Evolutionary conservation across 2,888 invertebrate species (phyloP).

Genomic region (Ferrisia virgata): DNA sequence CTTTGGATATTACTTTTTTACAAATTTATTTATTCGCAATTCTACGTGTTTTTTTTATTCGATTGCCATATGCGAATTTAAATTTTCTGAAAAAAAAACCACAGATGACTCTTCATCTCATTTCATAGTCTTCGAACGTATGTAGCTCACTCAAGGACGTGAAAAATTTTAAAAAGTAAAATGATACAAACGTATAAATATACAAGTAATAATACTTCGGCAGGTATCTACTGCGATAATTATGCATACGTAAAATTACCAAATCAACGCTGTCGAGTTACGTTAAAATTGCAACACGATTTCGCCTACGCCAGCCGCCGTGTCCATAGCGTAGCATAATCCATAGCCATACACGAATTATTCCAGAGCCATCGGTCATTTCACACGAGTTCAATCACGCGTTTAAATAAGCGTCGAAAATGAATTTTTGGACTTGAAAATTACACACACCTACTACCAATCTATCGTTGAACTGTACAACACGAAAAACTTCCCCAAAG

Average conservation of each 20-base stretch:
- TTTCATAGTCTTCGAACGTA: too few species aligned
- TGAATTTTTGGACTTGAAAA: background rate
- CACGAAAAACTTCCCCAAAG: background rate
- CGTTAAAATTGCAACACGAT: conserved; percentile 6
- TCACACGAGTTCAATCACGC: conserved; percentile 13
- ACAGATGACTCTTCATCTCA: too few species aligned
- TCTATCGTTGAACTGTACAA: too few species aligned
- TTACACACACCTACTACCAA: background rate
- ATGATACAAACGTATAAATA: background rate
- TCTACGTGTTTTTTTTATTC: too few species aligned
- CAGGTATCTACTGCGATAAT: background rate
- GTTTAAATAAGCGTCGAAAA: background rate
- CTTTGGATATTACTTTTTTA: too few species aligned
- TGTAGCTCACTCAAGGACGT: background rate
- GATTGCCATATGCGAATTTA: too few species aligned
- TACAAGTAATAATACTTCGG: too few species aligned
- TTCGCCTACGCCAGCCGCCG: background rate
- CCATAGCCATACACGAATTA: background rate
- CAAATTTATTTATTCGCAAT: too few species aligned
- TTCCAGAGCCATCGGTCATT: conserved; percentile 9
- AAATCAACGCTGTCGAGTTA: background rate
- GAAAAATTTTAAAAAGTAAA: background rate
- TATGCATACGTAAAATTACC: background rate
- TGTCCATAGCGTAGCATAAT: too few species aligned
- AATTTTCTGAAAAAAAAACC: too few species aligned